Base-by-base conservation (phyloP, 2,113 vertebrate species). In the Anthoscopus minutus region DNA sequence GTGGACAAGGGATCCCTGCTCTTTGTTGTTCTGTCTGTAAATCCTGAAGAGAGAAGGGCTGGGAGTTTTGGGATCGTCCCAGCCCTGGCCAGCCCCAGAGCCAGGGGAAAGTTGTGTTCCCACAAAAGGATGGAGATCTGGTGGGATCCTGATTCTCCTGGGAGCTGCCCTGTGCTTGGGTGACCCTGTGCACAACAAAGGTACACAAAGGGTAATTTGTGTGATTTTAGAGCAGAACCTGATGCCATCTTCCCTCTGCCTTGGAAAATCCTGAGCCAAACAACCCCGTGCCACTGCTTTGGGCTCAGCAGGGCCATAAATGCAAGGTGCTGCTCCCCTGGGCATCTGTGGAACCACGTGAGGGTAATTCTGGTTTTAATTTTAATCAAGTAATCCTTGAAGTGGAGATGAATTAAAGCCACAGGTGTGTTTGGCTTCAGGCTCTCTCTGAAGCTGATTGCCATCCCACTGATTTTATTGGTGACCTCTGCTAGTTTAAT, bases 101-200 rank as follows among this genome's bases (percentile, higher is more conserved):
- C n/a, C 83, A 40, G 6, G 4, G 30, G 30, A 40, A 45, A 30
- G 30, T 2, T 27, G 31, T 12, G 7, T 53, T 89, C 60, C 50
- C 35, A 0, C 2, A 1, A 65, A 54, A 79, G 33, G 12, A 81
- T 6, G 44, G 11, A 0, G 2, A 3, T 31, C 60, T 23, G 4
- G 1, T 15, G 73, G 37, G 61, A 42, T 64, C 30, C 66, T 11
- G 5, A 4, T 53, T 21, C 23, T 65, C 30, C 58, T 50, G 45
- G 54, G 60, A 30, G 77, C 64, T 50, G 23, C 20, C 11, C 2
- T 14, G 56, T 50, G 19, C 65, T 86, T 3, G 7, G 61, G 0
- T 23, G 35, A 19, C 37, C 81, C 12, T 33, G 30, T 14, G 16
- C 6, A 4, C 7, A 25, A 38, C 42, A 35, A 51, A 67, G 23